Base-by-base conservation (phyloP, 2,113 vertebrate species). In the Cyprinodon tularosa region DNA sequence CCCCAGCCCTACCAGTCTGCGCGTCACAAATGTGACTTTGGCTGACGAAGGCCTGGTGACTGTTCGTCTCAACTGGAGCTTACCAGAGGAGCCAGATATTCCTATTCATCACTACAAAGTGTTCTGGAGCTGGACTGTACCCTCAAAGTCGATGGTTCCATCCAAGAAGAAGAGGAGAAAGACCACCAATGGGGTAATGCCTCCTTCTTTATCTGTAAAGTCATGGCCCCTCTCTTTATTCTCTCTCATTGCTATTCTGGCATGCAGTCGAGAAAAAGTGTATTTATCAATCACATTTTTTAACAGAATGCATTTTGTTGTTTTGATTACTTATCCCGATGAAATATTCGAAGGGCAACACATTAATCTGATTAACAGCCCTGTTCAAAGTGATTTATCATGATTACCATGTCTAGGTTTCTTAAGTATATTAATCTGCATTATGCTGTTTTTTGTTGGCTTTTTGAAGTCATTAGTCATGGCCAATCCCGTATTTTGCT, bases 21-120 rank as follows among this genome's bases (percentile, higher is more conserved):
- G 81, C 12, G 93, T 97, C 66, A 88, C 89, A 3, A 97, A 96
- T 85, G 83, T 96, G 84, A 96, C 92, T 12, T 38, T 84, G 38
- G 93, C 86, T 2, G 85, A 89, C 0, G 96, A 97, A 4, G 96
- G 95, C 1, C 93, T 85, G 48, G 88, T 97, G 80, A 94, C 90
- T 0, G 95, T 90, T 20, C 89, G 92, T 14, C 88, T 99, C 4
- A 90, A 89, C 48, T 99, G 97, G 97, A 96, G 95, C 12, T 80
- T 96, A 53, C 92, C 94, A 0, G 95, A 96, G 83, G 97, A 99
- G 47, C 95, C 95, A 0, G 97, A 99, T 66, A 93, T 98, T 65
- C 97, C 97, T 3, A 88, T 98, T 7, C 97, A 98, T 68, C 97
- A 99, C 92, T 99, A 96, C 91, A 98, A 97, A 85, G 94, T 98